Conservation (phyloP, 1,140 invertebrate species). For the Hylyphantes graminicola region DNA sequence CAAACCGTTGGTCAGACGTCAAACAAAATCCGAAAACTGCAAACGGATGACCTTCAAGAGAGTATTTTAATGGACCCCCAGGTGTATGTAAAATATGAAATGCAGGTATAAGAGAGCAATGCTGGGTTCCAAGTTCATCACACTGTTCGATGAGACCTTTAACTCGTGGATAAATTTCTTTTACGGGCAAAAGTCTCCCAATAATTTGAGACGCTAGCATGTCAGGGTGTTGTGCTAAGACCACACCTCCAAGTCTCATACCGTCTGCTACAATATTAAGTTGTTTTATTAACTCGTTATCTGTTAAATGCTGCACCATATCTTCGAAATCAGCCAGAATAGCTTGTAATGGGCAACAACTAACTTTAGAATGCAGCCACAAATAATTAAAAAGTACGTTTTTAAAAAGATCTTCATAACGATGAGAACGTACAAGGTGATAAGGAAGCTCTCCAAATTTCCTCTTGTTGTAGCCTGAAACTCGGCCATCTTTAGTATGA, state of each 20-base stretch:
- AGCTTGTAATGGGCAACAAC: conserved; percentile 93
- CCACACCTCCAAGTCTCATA: conserved; percentile 88
- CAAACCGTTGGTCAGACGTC: conserved; percentile 91
- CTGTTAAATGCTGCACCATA: conserved; percentile 83
- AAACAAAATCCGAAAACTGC: conserved; percentile 95
- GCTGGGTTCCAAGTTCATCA: conserved; percentile 83
- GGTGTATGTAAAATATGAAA: conserved; percentile 97
- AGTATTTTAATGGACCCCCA: conserved; percentile 97
- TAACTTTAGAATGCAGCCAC: conserved; percentile 96
- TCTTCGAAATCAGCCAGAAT: conserved; percentile 97
- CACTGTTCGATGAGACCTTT: conserved; percentile 89
- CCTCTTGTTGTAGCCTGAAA: conserved; percentile 84
- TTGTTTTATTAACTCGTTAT: conserved; percentile 84
- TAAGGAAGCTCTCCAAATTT: conserved; percentile 96
- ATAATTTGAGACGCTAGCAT: conserved; percentile 96
- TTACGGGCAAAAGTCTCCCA: conserved; percentile 92
- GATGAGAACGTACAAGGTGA: conserved; percentile 88
- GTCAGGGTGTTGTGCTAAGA: conserved; percentile 89
- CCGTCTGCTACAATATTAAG: conserved; percentile 82
- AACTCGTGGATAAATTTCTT: conserved; percentile 84
- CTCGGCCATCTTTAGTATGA: conserved; percentile 86
- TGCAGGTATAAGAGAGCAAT: conserved; percentile 90
- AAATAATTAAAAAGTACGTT: conserved; percentile 97
- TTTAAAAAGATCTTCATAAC: conserved; percentile 92
- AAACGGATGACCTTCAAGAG: conserved; percentile 96